phyloP scores from a whole-genome alignment of 2,888 invertebrate species.

The Elysia crispata region DNA sequence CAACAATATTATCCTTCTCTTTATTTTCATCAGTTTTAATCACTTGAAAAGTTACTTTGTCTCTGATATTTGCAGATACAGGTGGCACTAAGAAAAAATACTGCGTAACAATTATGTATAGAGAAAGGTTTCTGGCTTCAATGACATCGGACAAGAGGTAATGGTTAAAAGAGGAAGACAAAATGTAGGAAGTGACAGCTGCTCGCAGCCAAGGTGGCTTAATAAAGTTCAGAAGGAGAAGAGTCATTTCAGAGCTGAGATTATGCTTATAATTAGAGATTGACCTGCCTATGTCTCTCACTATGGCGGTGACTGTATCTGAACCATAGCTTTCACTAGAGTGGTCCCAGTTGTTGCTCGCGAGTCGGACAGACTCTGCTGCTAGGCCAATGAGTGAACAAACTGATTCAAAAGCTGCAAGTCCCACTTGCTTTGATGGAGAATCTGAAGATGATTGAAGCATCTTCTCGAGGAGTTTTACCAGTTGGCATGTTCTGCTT shows the following conservation, averaged over 20 bases:
- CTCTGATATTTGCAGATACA: neutral
- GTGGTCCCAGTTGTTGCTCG: slow-evolving; percentile 17
- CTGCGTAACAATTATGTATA: slow-evolving; percentile 20
- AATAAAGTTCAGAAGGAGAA: slow-evolving; percentile 50
- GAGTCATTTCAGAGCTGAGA: slow-evolving; percentile 25
- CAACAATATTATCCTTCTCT: no score
- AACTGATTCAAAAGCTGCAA: neutral
- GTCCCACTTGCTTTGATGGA: neutral
- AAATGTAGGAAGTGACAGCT: slow-evolving; percentile 57
- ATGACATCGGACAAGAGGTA: slow-evolving; percentile 56
- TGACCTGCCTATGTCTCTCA: slow-evolving; percentile 10
- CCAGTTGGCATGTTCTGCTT: slow-evolving; percentile 54
- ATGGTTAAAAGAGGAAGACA: slow-evolving; percentile 58
- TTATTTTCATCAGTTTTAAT: neutral
- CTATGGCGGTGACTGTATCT: slow-evolving; percentile 21
- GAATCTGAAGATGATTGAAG: neutral
- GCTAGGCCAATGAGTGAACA: slow-evolving; percentile 30
- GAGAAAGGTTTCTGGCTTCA: slow-evolving; percentile 19
- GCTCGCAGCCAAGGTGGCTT: slow-evolving; percentile 61
- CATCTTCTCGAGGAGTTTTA: slow-evolving; percentile 51
- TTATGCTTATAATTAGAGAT: slow-evolving; percentile 11
- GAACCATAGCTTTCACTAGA: slow-evolving; percentile 2
- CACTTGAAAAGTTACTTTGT: neutral
- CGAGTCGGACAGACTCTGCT: slow-evolving; percentile 25
- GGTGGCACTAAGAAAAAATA: slow-evolving; percentile 38